phyloP scores from a whole-genome alignment of 2,113 vertebrate genomes.

The Malaclemys terrapin region DNA sequence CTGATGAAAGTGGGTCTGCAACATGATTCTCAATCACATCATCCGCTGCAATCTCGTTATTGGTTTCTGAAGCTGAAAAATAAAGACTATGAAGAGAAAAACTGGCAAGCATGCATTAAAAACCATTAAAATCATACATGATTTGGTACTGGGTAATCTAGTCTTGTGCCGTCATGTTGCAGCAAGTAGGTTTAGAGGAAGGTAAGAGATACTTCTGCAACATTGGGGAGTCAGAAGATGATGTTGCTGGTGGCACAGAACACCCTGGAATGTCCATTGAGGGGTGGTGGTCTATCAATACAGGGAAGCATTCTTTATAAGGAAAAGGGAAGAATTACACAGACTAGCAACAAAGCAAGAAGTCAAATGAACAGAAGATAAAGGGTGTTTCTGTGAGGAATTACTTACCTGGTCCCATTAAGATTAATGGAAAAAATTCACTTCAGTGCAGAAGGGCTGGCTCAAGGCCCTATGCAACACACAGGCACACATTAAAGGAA shows the following conservation, averaged over 20 bases:
- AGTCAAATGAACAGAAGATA: neutral
- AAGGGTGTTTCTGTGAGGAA: neutral
- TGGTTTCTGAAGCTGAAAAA: conserved; percentile 78
- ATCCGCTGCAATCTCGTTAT: conserved; percentile 69
- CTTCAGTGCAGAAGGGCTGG: neutral
- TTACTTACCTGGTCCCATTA: neutral
- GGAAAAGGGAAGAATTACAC: neutral
- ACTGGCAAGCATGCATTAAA: neutral
- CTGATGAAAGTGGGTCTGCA: conserved; percentile 81
- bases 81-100: neutral
- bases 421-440: neutral
- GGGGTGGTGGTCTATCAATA: neutral
- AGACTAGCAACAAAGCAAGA: neutral
- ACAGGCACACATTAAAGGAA: neutral
- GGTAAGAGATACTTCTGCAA: neutral
- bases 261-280: neutral
- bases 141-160: neutral
- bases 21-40: conserved; percentile 89
- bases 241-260: neutral
- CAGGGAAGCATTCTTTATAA: neutral
- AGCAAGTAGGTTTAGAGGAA: neutral
- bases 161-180: neutral
- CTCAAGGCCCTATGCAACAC: neutral
- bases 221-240: neutral
- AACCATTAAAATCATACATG: neutral